Evolutionary conservation across 2,797 vertebrate genomes (phyloP).

Genomic region (Cephalopachus bancanus): DNA sequence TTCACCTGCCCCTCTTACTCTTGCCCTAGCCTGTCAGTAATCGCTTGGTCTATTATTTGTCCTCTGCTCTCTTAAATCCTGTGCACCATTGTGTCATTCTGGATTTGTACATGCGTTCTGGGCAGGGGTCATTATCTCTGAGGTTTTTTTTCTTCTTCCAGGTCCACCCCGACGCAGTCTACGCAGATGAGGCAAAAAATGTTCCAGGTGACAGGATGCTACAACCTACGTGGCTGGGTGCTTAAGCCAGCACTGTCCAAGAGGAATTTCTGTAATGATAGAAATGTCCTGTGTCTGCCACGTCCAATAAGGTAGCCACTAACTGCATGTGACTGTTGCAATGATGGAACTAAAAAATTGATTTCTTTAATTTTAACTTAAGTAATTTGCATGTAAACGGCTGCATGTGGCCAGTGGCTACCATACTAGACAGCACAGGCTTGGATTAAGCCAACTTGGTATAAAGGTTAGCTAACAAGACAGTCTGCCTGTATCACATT

Average conservation of each 20-base stretch:
- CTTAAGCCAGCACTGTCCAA: not conserved
- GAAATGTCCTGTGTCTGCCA: rapidly evolving
- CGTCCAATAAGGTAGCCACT: too few species aligned
- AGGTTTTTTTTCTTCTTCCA: not conserved
- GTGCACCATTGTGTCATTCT: not conserved
- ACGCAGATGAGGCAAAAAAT: not conserved
- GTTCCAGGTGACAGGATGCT: not conserved
- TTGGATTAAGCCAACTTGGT: not conserved
- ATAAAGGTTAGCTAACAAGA: not conserved
- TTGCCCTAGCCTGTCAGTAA: not conserved
- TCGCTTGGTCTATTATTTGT: not conserved
- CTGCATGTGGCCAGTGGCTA: not conserved
- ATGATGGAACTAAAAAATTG: not conserved
- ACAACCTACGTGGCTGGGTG: too few species aligned
- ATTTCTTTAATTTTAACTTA: not conserved
- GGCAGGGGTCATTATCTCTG: not conserved
- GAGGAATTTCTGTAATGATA: not conserved
- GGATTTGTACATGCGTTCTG: not conserved
- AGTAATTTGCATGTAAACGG: not conserved
- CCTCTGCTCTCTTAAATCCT: not conserved
- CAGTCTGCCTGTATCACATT: not conserved
- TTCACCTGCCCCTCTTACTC: not conserved
- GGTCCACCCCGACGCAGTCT: not conserved
- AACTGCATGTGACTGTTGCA: not conserved
- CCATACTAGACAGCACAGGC: not conserved